Evolutionary conservation across 2,797 vertebrate genomes (phyloP).

Genomic region (Valencia hispanica): DNA sequence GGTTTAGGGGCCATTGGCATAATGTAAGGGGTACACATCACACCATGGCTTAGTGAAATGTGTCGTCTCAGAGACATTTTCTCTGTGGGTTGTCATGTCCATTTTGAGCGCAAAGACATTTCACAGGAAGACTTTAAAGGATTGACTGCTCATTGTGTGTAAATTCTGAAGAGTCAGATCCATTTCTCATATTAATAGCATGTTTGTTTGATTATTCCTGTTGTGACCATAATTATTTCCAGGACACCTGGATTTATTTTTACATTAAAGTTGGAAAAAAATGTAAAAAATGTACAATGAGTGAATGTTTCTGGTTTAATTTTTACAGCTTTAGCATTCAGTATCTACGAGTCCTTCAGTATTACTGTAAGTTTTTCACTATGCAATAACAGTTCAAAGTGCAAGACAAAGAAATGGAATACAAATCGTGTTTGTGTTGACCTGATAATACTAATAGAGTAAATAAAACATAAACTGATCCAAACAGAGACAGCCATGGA

Average conservation of each 20-base stretch:
- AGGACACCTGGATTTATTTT: background rate
- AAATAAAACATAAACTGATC: too few relatives aligned
- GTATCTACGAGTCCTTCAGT: background rate
- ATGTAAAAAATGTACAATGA: background rate
- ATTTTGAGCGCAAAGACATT: constrained; percentile 62
- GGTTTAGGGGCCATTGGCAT: constrained; percentile 2
- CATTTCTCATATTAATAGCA: constrained; percentile 19
- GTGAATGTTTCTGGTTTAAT: background rate
- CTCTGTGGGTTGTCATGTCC: constrained; percentile 68
- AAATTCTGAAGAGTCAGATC: constrained; percentile 4
- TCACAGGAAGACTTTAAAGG: constrained; percentile 60
- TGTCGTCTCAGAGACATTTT: constrained; percentile 62
- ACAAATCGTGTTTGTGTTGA: too few relatives aligned
- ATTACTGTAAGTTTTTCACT: background rate
- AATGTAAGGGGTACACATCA: constrained; percentile 22
- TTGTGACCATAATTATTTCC: background rate
- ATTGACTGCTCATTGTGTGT: constrained; percentile 22
- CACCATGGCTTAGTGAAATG: constrained; percentile 57
- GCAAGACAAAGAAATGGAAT: background rate
- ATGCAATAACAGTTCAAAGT: background rate
- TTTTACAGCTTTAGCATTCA: background rate
- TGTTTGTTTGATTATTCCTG: background rate
- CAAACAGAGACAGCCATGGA: too few relatives aligned
- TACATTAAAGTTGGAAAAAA: background rate
- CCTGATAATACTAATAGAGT: too few relatives aligned